These are phyloP conservation scores for Pithys albifrons DNA, from an alignment of 2,113 vertebrate genomes.

Conservation along the genomic window DNA sequence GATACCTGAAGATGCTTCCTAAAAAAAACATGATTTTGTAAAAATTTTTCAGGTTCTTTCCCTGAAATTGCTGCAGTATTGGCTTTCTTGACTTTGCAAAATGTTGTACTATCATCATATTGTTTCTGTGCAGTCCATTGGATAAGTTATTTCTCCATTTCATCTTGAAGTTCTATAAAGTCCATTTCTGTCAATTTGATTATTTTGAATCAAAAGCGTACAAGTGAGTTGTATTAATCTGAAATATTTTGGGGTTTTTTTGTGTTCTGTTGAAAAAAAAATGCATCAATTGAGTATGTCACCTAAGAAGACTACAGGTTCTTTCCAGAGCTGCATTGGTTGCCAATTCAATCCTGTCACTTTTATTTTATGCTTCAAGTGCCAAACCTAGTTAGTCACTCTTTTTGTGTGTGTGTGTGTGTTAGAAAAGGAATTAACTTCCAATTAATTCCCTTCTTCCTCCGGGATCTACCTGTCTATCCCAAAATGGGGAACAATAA, in stretches of 20 bases:
- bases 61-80: constrained; percentile 22
- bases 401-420: not conserved
- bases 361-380: constrained; percentile 66
- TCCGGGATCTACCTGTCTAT: constrained; percentile 66
- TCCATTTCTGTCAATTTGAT: not conserved
- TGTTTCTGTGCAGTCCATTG: not conserved
- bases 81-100: constrained; percentile 58
- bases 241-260: not conserved
- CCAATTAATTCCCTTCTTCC: constrained; percentile 56
- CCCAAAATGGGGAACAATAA: constrained; percentile 33
- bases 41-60: not conserved
- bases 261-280: not conserved
- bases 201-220: not conserved
- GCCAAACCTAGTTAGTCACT: constrained; percentile 58
- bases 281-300: not conserved
- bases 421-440: constrained; percentile 69
- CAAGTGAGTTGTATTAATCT: not conserved
- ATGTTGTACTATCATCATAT: not conserved
- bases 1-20: not conserved
- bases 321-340: constrained; percentile 46
- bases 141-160: not conserved
- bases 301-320: not conserved
- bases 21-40: not conserved
- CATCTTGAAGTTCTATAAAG: not conserved
- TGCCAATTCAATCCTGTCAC: constrained; percentile 32